Evolutionary conservation across 2,113 vertebrate genomes (phyloP), one percentile per base, ranked within the genome.

Genomic region (Hippocampus barbouri): DNA sequence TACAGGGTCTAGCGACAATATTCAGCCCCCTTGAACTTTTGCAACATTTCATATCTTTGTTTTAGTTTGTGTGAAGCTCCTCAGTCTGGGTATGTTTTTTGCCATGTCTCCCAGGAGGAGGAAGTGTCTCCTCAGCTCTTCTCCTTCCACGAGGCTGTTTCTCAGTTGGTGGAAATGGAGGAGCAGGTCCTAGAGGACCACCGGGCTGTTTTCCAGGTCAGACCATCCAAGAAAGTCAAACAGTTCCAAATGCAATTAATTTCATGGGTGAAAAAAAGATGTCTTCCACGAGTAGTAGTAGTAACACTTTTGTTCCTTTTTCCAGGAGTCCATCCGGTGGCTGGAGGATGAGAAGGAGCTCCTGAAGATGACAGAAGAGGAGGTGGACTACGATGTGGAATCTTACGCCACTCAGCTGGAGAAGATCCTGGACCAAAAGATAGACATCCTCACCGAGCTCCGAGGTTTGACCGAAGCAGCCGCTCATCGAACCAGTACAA

Each of bases 151-250:
- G 96, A 98, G 91, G 96, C 96, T 1, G 97, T 99, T 62, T 98
- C 97, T 76, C 97, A 98, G 76, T 92, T 98, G 90, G 96, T 98
- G 21, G 97, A 99, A 89, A 98, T 99, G 97, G 97, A 98, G 86
- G 97, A 99, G 74, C 96, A 98, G 82, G 95, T 98, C 57, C 92
- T 98, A 75, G 97, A 99, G 90, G 96, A 98, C 82, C 97, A 99
- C 86, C 93, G 96, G 63, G 92, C 94, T 68, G 95, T 98, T 77
- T 98, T 98, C 87, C 95, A 99, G 96, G 97, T 99, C 88, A 82
- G 85, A 69, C 65, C 43, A 27, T 9, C 14, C 8, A 69, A 9
- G 15, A 74, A 43, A 23, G 15, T n/a, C 4, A 7, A 21, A 53
- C 3, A 11, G 20, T 34, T 7, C 1, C 16, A 51, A 49, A 27